These are phyloP conservation scores for Mythimna vitellina DNA, from an alignment of 2,888 invertebrate genomes.

Conservation along the genomic window DNA sequence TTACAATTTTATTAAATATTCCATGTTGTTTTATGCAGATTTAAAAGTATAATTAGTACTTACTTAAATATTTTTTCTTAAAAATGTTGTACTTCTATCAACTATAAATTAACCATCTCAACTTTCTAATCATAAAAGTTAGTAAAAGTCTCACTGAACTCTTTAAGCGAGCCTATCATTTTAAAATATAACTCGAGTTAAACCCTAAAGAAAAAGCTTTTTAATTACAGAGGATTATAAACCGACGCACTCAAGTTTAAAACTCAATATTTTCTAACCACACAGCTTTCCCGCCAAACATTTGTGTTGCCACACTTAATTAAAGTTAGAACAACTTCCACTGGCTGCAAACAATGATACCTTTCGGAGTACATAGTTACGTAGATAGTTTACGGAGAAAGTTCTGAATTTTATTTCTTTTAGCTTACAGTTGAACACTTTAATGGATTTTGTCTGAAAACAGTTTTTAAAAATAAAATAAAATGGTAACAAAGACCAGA, in stretches of 20 bases:
- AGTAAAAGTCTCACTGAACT: not conserved
- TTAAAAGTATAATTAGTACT: not conserved
- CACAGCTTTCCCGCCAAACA: constrained; percentile 25
- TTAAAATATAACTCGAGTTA: not conserved
- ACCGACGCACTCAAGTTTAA: not conserved
- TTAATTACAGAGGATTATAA: constrained; percentile 27
- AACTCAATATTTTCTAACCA: constrained; percentile 16
- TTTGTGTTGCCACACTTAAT: constrained; percentile 54
- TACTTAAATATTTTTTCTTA: not conserved
- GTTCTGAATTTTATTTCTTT: constrained; percentile 8
- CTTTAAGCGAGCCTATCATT: not conserved
- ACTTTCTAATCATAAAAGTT: not conserved
- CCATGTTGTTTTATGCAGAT: not conserved
- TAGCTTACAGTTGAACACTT: not conserved
- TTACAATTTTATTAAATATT: not conserved
- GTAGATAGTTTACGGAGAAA: constrained; percentile 30
- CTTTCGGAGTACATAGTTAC: constrained; percentile 4
- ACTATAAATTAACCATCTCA: not conserved
- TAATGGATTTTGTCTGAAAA: not conserved
- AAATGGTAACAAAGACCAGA: not conserved
- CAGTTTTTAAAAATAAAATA: not conserved
- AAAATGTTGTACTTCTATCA: not conserved
- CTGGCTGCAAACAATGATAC: constrained; percentile 27
- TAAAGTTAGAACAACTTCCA: constrained; percentile 52
- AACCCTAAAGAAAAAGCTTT: constrained; percentile 6